phyloP scores from a whole-genome alignment of 2,113 vertebrate species.

The Daubentonia madagascariensis region DNA sequence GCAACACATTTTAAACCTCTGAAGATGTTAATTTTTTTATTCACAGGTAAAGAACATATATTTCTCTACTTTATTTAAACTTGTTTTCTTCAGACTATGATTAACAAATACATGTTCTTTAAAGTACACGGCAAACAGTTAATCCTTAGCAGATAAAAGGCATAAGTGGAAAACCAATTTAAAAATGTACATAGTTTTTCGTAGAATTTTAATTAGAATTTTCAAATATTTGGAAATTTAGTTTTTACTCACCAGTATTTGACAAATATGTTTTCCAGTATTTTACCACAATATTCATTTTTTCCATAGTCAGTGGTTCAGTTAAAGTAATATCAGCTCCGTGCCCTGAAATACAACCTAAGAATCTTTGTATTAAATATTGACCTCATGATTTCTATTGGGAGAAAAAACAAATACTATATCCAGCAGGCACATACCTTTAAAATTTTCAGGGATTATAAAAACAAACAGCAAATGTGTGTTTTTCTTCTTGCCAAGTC shows the following conservation, averaged over 20 bases:
- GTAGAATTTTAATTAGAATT: background rate
- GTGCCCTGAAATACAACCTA: conserved; percentile 72
- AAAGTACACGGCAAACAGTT: background rate
- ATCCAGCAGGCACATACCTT: conserved; percentile 52
- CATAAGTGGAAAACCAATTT: background rate
- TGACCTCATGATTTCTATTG: background rate
- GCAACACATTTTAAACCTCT: background rate
- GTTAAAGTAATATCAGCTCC: conserved; percentile 71
- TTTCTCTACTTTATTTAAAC: background rate
- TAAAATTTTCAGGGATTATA: conserved; percentile 68
- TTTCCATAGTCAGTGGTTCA: conserved; percentile 73
- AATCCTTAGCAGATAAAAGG: conserved; percentile 24
- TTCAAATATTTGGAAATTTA: conserved; percentile 43
- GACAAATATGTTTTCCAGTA: conserved; percentile 65
- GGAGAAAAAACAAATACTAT: background rate
- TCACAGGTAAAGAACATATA: background rate
- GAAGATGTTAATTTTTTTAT: background rate
- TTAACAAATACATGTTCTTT: background rate
- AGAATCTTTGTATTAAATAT: conserved; percentile 49
- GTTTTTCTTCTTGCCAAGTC: conserved; percentile 66
- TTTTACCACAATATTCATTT: conserved; percentile 63
- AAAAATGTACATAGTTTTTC: background rate
- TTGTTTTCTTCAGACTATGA: background rate
- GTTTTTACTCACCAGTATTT: conserved; percentile 63
- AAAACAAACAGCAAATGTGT: conserved; percentile 66